phyloP scores from a whole-genome alignment of 2,888 invertebrate genomes.

The Hypercompe scribonia region DNA sequence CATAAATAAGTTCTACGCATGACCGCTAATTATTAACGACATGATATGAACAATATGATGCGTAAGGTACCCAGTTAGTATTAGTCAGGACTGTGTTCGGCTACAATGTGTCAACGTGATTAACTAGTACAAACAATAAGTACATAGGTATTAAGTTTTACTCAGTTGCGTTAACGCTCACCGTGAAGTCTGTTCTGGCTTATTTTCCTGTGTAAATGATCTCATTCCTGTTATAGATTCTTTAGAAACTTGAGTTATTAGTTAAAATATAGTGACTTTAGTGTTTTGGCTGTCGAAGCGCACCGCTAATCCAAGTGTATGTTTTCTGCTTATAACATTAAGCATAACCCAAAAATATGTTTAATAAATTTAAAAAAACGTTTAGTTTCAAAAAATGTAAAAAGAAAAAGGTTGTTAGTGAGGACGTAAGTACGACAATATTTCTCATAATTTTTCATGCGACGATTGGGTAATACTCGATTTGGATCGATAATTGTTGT shows the following conservation, averaged over 20 bases:
- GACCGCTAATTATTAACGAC: background rate
- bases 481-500: slow-evolving; percentile 54
- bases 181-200: slow-evolving; percentile 58
- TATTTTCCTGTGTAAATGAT: slow-evolving; percentile 34
- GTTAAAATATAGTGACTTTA: background rate
- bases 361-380: slow-evolving; percentile 61
- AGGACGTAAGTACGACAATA: slow-evolving; percentile 59
- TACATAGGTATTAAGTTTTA: slow-evolving; percentile 47
- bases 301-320: background rate
- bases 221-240: slow-evolving; percentile 11
- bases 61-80: slow-evolving; percentile 35
- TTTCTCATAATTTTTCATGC: slow-evolving; percentile 2
- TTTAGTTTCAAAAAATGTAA: slow-evolving; percentile 66
- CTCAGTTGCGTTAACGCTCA: slow-evolving; percentile 64
- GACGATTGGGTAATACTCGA: slow-evolving; percentile 46
- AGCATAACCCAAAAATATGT: slow-evolving; percentile 50
- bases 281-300: slow-evolving; percentile 3
- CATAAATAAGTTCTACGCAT: background rate
- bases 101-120: slow-evolving; percentile 52
- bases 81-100: slow-evolving; percentile 59
- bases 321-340: background rate
- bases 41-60: background rate
- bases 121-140: slow-evolving; percentile 57
- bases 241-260: background rate
- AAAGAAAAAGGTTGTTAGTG: slow-evolving; percentile 44